Evolutionary conservation across 2,113 vertebrate genomes (phyloP), one percentile per base, ranked within the genome.

Genomic region (Mobula birostris): DNA sequence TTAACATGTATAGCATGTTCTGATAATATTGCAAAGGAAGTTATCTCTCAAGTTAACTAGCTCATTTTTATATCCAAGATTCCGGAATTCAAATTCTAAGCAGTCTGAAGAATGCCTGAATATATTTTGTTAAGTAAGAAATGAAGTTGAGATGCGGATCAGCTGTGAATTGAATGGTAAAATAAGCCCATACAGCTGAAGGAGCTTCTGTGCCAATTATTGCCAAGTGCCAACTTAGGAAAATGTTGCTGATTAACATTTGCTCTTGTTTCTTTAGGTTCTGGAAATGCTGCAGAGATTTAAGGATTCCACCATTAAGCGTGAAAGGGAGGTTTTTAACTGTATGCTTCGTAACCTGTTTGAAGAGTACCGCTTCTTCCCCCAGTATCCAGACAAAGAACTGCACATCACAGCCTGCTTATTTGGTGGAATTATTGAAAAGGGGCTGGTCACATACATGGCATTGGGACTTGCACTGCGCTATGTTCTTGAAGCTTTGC

Each of bases 251-350:
- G 11, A 93, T 9, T 56, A 32, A 90, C 66, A 76, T 93, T 94
- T 95, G 94, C 6, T 19, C 0, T 3, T 94, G 85, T 95, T 94
- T 95, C 96, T 95, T 1, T 95, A 99, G 99, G 99, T 99, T 74
- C 96, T 99, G 96, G 99, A 99, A 96, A 99, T 99, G 99, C 97
- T 99, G 94, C 99, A 99, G 95, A 97, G 99, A 95, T 99, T 99
- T 96, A 99, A 99, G 96, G 99, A 99, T 96, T 99, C 99, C 58
- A 98, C 97, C 95, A 98, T 99, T 94, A 99, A 99, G 95, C 97
- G 99, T 56, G 99, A 99, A 94, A 97, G 99, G 88, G 98, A 99
- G 96, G 99, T 99, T 94, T 99, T 99, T 96, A 99, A 99, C 94
- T 99, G 99, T 94, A 99, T 99, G 99, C 97, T 99, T 96, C 97